Evolutionary conservation across 2,888 invertebrate genomes (phyloP).

Genomic region (Amorpha juglandis): DNA sequence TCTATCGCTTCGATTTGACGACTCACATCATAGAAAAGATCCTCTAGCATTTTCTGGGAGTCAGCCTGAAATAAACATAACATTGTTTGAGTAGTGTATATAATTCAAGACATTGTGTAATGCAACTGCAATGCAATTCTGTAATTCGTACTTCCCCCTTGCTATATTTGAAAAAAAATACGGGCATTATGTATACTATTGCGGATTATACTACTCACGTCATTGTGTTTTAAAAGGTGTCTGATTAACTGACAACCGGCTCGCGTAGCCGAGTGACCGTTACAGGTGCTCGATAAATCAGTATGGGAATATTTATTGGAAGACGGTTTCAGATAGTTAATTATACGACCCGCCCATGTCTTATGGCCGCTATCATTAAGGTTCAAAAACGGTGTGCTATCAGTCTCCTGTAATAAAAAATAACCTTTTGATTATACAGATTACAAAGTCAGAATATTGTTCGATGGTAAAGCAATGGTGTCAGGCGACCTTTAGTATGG

Average conservation of each 20-base stretch:
- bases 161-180: slow-evolving; percentile 1
- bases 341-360: slow-evolving; percentile 86
- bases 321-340: slow-evolving; percentile 94
- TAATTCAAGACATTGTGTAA: too few species aligned
- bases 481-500: slow-evolving; percentile 88
- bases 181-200: neutral
- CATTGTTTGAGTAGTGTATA: too few species aligned
- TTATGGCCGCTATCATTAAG: slow-evolving; percentile 74
- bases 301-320: slow-evolving; percentile 94
- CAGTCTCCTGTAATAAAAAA: slow-evolving; percentile 61
- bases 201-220: slow-evolving; percentile 73
- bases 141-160: too few species aligned
- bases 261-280: slow-evolving; percentile 86
- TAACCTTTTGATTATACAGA: slow-evolving; percentile 28
- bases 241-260: slow-evolving; percentile 90
- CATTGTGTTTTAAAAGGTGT: slow-evolving; percentile 87
- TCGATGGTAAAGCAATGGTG: neutral
- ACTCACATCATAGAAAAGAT: slow-evolving; percentile 91
- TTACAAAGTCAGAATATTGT: neutral
- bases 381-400: slow-evolving; percentile 61
- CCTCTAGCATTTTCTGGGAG: slow-evolving; percentile 88
- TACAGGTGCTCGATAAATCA: slow-evolving; percentile 85
- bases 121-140: too few species aligned
- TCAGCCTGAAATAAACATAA: slow-evolving; percentile 79
- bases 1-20: slow-evolving; percentile 89